A percentile compares a stretch with the other conserved stretches of the same genome.
phyloP scores from a whole-genome alignment of 2,113 vertebrate genomes.

The Apodemus sylvaticus region DNA sequence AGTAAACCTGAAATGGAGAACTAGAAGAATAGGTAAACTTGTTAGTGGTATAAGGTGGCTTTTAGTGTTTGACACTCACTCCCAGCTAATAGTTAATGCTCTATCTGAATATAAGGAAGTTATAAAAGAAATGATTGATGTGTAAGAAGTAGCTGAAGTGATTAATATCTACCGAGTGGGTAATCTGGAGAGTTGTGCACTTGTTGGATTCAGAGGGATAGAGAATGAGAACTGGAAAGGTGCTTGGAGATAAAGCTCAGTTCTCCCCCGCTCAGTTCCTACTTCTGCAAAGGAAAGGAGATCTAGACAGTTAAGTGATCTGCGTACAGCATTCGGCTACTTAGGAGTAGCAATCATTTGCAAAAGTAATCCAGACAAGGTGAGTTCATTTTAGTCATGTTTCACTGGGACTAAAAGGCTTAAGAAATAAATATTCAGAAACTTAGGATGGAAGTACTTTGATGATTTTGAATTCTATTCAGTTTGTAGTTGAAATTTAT shows the following conservation, averaged over 20 bases:
- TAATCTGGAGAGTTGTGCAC: neutral
- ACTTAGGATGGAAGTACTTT: neutral
- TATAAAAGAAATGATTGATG: slow-evolving; percentile 13
- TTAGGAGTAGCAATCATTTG: slow-evolving; percentile 38
- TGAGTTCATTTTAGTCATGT: slow-evolving; percentile 20
- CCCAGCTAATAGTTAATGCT: neutral
- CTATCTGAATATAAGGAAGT: neutral
- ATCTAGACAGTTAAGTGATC: neutral
- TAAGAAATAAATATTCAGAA: slow-evolving; percentile 33
- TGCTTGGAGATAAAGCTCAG: slow-evolving; percentile 12
- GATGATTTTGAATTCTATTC: neutral
- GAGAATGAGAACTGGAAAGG: slow-evolving; percentile 30
- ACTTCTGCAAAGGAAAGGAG: neutral
- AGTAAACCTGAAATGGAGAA: slow-evolving; percentile 34
- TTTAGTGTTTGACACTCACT: neutral
- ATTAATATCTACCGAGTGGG: slow-evolving; percentile 19
- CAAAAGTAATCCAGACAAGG: neutral
- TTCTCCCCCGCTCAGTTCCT: neutral
- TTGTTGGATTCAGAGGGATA: slow-evolving; percentile 26
- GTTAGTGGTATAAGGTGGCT: neutral
- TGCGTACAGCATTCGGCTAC: neutral
- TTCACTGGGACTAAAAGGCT: neutral
- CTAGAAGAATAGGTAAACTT: neutral
- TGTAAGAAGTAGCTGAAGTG: slow-evolving; percentile 50
- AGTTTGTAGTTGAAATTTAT: neutral